These are phyloP conservation scores for Melanerpes formicivorus DNA, from an alignment of 2,113 vertebrate genomes.

Conservation along the genomic window DNA sequence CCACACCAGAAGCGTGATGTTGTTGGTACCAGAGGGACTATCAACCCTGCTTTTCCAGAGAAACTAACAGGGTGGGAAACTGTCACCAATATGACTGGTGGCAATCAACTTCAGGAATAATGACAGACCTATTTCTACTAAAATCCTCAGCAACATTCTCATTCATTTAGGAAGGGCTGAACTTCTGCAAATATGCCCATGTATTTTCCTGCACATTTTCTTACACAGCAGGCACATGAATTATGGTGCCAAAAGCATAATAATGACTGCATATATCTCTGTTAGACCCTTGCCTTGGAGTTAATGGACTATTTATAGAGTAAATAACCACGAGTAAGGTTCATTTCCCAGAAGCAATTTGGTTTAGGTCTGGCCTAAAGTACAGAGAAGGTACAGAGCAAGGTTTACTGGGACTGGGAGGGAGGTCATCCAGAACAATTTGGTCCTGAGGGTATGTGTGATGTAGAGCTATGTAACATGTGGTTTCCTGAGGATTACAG, in stretches of 20 bases:
- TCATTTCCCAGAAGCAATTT: background rate
- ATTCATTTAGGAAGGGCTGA: background rate
- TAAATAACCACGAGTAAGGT: background rate
- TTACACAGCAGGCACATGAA: background rate
- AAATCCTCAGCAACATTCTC: background rate
- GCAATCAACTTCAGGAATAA: background rate
- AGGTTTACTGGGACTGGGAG: background rate
- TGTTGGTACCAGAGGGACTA: background rate
- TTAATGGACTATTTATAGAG: conserved; percentile 2
- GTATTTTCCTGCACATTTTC: background rate
- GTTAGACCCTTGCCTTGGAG: background rate
- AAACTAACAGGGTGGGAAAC: background rate
- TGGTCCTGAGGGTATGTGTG: background rate
- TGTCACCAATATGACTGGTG: background rate
- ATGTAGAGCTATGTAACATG: background rate
- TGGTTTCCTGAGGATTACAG: background rate
- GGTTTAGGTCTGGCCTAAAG: background rate
- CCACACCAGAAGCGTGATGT: background rate
- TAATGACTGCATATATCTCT: background rate
- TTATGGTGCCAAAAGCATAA: background rate
- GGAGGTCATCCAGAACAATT: background rate
- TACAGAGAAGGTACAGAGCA: background rate
- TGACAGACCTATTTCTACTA: background rate
- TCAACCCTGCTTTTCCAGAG: background rate
- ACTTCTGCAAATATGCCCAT: background rate